Base-by-base conservation (phyloP, 1,140 invertebrate genomes). In the Philotrypesis tridentata region DNA sequence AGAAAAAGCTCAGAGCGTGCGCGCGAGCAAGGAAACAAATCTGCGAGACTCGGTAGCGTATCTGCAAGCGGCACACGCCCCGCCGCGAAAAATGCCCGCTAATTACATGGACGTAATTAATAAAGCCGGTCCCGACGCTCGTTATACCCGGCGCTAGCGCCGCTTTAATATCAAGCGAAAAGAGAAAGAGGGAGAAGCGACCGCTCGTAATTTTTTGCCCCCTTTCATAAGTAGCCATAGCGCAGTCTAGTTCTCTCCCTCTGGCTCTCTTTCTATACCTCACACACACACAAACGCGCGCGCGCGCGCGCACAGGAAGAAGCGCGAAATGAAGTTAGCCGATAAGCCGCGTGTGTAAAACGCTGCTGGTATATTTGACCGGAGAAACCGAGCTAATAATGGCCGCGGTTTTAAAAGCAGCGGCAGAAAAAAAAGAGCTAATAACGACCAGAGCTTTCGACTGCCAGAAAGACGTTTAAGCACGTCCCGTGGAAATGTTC, bases 101-200 rank as follows among this genome's bases (percentile, higher is more conserved):
- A 85, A 88, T 88, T 87, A 86, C 83, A 85, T 79, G 72, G 72
- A 81, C 85, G 83, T 85, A 88, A 88, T 88, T 87, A 88, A 88
- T 88, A 87, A 85, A 86, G 82, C 82, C 75, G 61, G 40, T 78
- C 67, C 61, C 68, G 61, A 75, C 76, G 27, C 27, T 78, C 74
- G 33, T 71, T 77, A 77, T 68, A 25, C 71, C 55, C n/a, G n/a
- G 27, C 25, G 11, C 17, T 37, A 11, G 55, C 17, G 73, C 73
- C n/a, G 12, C 12, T 67, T 48, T 72, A 82, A 78, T 82, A 82
- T 65, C 75, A 27, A 60, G 31, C 80, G 8, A 23, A 27, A 12
- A 40, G 21, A 29, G 27, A 31, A 71, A 68, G 74, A 83, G 63
- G 8, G 61, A 11, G 61, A 29, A 9, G 27, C 31, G 73, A 78